A percentile compares a stretch with the other conserved stretches of the same genome.
Evolutionary conservation across 37 sponge, comb jelly and placozoan genomes (phyloP).

Genomic region (Crambe crambe): DNA sequence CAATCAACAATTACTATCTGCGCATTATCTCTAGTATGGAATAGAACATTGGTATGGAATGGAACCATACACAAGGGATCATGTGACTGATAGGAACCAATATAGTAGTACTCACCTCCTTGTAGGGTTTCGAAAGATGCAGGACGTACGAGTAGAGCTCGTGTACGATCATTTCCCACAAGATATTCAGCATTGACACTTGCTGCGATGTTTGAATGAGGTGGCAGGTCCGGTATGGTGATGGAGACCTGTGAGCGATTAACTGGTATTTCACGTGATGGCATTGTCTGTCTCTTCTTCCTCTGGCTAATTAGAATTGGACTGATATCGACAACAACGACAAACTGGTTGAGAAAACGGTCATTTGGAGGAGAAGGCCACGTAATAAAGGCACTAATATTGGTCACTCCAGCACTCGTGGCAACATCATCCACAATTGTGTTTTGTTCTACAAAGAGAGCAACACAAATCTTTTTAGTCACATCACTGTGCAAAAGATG

Average conservation of each 20-base stretch:
- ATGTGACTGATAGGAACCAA: too few relatives aligned
- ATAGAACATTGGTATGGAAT: too few relatives aligned
- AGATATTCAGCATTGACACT: constrained; percentile 8
- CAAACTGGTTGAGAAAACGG: neutral
- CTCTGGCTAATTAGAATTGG: neutral
- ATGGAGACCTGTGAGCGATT: too few relatives aligned
- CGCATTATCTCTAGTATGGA: too few relatives aligned
- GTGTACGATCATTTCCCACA: neutral
- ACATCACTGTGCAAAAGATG: too few relatives aligned
- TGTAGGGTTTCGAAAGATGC: neutral
- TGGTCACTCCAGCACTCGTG: neutral
- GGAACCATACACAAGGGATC: too few relatives aligned
- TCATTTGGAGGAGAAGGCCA: neutral
- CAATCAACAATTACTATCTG: too few relatives aligned
- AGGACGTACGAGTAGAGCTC: neutral
- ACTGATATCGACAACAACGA: neutral
- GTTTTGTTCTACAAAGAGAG: neutral
- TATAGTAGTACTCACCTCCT: constrained; percentile 8
- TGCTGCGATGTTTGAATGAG: neutral
- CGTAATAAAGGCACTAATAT: neutral
- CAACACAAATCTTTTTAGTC: neutral
- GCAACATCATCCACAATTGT: neutral
- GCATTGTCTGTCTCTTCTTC: neutral
- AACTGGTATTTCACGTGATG: neutral
- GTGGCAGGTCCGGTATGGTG: neutral